Percentiles rank a stretch among this genome's conserved stretches.
Evolutionary conservation across 1,140 invertebrate genomes (phyloP).

Genomic region (Drosophila parabipectinata): DNA sequence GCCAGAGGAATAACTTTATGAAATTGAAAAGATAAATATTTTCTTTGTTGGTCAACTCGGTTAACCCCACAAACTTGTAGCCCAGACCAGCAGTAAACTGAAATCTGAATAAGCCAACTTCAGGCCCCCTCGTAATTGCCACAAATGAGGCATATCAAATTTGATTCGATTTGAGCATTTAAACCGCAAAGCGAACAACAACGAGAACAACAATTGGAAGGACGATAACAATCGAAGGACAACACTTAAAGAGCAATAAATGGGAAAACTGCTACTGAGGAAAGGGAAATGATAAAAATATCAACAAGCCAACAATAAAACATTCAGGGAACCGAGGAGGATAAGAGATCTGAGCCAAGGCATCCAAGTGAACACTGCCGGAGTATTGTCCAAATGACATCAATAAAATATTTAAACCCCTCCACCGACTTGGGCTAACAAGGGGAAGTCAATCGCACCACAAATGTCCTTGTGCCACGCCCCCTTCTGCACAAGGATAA

Average conservation of each 20-base stretch:
- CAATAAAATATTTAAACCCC: conserved; percentile 72
- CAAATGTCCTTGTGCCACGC: conserved; percentile 31
- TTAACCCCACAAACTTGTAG: conserved; percentile 20
- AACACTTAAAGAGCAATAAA: conserved; percentile 54
- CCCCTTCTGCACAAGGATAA: neutral
- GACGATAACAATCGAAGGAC: conserved; percentile 34
- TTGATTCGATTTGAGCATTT: conserved; percentile 60
- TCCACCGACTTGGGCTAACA: conserved; percentile 33
- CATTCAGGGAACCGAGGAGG: conserved; percentile 34
- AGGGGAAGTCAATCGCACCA: conserved; percentile 14
- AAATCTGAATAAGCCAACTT: conserved; percentile 33
- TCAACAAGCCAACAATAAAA: conserved; percentile 73
- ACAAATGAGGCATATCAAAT: conserved; percentile 66
- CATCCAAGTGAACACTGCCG: conserved; percentile 62
- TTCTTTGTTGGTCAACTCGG: conserved; percentile 47
- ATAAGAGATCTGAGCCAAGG: conserved; percentile 25
- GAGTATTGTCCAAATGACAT: conserved; percentile 73
- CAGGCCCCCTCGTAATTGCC: conserved; percentile 37
- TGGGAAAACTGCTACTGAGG: conserved; percentile 19
- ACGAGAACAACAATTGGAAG: conserved; percentile 9
- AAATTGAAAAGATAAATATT: conserved; percentile 73
- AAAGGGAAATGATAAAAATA: conserved; percentile 64
- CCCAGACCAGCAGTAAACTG: conserved; percentile 7
- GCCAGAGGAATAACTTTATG: conserved; percentile 43
- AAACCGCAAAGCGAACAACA: conserved; percentile 40